phyloP scores from a whole-genome alignment of 2,888 invertebrate genomes.

The Lordiphosa fenestrarum region DNA sequence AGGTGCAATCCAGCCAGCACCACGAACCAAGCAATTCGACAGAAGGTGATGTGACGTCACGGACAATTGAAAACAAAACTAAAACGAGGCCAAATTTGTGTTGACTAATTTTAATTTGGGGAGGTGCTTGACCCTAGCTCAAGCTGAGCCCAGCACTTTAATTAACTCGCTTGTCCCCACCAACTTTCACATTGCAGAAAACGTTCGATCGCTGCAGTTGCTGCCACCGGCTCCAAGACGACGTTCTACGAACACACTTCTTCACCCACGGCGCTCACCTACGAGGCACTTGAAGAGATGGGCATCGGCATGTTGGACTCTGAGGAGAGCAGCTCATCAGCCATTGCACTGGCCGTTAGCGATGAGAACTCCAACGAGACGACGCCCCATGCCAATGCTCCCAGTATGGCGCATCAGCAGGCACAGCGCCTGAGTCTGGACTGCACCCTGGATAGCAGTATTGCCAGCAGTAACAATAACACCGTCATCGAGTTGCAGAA shows the following conservation, averaged over 20 bases:
- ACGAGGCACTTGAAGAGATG: slow-evolving; percentile 81
- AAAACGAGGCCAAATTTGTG: slow-evolving; percentile 41
- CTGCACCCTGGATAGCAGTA: slow-evolving; percentile 59
- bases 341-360: slow-evolving; percentile 67
- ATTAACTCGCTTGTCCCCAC: slow-evolving; percentile 31
- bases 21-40: too few species aligned
- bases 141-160: slow-evolving; percentile 18
- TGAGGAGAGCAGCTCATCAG: slow-evolving; percentile 80
- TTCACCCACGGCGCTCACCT: slow-evolving; percentile 58
- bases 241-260: slow-evolving; percentile 59
- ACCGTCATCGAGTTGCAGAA: slow-evolving; percentile 47
- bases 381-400: slow-evolving; percentile 70
- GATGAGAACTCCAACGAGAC: slow-evolving; percentile 79
- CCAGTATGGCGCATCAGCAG: slow-evolving; percentile 71
- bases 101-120: slow-evolving; percentile 28
- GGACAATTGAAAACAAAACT: slow-evolving; percentile 20
- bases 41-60: slow-evolving; percentile 44
- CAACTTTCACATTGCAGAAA: slow-evolving; percentile 59
- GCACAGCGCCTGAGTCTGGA: slow-evolving; percentile 37
- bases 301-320: slow-evolving; percentile 84
- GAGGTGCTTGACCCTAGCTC: slow-evolving; percentile 66
- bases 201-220: slow-evolving; percentile 54
- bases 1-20: too few species aligned
- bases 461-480: slow-evolving; percentile 50
- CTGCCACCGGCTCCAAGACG: slow-evolving; percentile 57